Conservation (phyloP, 92 coral and sea anemone genomes). For the Zoanthus sociatus region DNA sequence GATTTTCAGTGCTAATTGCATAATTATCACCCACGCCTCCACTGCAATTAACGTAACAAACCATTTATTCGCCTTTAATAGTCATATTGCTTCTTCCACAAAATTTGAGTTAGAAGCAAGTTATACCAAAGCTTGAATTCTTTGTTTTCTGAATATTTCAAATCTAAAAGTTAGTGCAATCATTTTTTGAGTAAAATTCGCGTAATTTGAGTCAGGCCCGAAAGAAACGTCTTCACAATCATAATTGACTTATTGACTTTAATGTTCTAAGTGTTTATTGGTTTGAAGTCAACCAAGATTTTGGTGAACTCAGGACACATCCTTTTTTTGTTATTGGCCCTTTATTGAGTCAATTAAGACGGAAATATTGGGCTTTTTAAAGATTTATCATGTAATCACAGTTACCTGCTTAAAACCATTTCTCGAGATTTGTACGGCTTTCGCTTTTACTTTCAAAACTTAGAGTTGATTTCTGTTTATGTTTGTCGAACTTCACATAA, state of each 20-base stretch:
- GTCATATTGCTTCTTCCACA: slow-evolving; percentile 20
- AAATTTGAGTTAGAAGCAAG: neutral
- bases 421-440: neutral
- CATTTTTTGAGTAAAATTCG: neutral
- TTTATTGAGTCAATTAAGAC: slow-evolving; percentile 29
- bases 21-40: slow-evolving; percentile 56
- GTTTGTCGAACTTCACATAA: slow-evolving; percentile 2
- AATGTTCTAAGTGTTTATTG: neutral
- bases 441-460: neutral
- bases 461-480: neutral
- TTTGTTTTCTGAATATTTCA: neutral
- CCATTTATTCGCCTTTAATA: slow-evolving; percentile 21
- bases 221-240: neutral
- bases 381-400: neutral
- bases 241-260: neutral
- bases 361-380: neutral
- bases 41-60: slow-evolving; percentile 30
- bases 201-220: neutral
- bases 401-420: neutral
- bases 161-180: neutral
- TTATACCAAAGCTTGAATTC: neutral
- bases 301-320: neutral
- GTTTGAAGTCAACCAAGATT: slow-evolving; percentile 23
- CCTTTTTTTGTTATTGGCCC: neutral
- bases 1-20: slow-evolving; percentile 38